Evolutionary conservation across 2,888 invertebrate species (phyloP).

Genomic region (Pycnomerus fuliginosus): DNA sequence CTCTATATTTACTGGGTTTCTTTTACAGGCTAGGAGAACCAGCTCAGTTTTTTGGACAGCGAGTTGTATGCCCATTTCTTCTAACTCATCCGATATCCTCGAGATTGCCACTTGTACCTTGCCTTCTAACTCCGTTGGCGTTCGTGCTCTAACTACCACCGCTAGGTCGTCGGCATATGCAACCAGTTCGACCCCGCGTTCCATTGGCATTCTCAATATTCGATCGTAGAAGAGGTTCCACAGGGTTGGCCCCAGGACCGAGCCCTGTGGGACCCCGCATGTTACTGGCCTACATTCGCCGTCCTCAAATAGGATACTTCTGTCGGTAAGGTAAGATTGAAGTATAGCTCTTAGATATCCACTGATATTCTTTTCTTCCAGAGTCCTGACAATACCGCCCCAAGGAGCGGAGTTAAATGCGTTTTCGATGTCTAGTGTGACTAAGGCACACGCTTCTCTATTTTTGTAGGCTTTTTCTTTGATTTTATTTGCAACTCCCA

Average conservation of each 20-base stretch:
- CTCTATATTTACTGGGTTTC: not conserved
- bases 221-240: slow-evolving; percentile 1
- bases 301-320: not conserved
- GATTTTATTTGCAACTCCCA: slow-evolving; percentile 2
- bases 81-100: not conserved
- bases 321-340: not conserved
- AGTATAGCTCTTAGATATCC: not conserved
- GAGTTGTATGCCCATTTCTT: not conserved
- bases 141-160: not conserved
- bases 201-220: not conserved
- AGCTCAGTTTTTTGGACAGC: not conserved
- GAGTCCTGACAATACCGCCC: not conserved
- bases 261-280: slow-evolving; percentile 4
- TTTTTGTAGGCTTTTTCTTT: not conserved
- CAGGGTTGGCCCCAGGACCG: slow-evolving; percentile 4
- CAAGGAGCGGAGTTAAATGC: slow-evolving; percentile 4
- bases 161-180: slow-evolving; percentile 4
- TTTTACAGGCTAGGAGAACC: not conserved
- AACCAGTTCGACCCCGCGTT: not conserved
- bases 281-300: not conserved
- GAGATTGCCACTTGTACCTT: not conserved
- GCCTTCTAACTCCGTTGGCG: not conserved
- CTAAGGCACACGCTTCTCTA: not conserved
- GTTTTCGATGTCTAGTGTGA: slow-evolving; percentile 5
- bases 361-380: not conserved